A percentile compares a stretch with the other conserved stretches of the same genome.
phyloP scores from a whole-genome alignment of 1,140 invertebrate species.

The Caenorhabditis latens region DNA sequence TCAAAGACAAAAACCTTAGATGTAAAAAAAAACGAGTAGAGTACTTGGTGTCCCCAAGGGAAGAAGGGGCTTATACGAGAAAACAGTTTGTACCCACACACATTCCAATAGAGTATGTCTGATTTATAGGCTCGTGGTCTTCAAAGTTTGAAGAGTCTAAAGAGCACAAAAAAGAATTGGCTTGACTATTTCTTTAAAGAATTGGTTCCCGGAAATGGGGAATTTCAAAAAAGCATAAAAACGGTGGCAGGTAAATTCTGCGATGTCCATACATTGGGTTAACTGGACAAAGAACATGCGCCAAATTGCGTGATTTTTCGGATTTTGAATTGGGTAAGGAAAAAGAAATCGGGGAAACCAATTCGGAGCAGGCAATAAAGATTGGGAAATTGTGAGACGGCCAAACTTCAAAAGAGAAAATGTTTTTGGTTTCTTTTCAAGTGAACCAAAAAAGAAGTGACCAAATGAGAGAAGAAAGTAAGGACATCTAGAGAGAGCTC shows the following conservation, averaged over 20 bases:
- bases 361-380: background rate
- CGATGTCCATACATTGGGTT: no score
- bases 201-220: background rate
- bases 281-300: conserved; percentile 11
- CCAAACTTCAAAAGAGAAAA: background rate
- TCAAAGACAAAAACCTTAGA: background rate
- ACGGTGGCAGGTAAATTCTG: background rate
- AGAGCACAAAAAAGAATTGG: conserved; percentile 1
- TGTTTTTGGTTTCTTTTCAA: background rate
- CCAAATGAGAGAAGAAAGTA: no score
- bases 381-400: background rate
- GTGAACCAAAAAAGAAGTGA: background rate
- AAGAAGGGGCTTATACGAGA: background rate
- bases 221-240: background rate
- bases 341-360: background rate
- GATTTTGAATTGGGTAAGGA: background rate
- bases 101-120: background rate
- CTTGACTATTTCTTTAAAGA: no score
- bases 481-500: background rate
- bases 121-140: background rate
- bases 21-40: background rate
- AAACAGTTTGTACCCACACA: conserved; percentile 46
- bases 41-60: conserved; percentile 7
- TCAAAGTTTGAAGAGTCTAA: conserved; percentile 35
- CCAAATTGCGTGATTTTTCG: conserved; percentile 22